These are phyloP conservation scores for Athetis lepigone DNA, from an alignment of 2,888 invertebrate genomes.

Conservation along the genomic window DNA sequence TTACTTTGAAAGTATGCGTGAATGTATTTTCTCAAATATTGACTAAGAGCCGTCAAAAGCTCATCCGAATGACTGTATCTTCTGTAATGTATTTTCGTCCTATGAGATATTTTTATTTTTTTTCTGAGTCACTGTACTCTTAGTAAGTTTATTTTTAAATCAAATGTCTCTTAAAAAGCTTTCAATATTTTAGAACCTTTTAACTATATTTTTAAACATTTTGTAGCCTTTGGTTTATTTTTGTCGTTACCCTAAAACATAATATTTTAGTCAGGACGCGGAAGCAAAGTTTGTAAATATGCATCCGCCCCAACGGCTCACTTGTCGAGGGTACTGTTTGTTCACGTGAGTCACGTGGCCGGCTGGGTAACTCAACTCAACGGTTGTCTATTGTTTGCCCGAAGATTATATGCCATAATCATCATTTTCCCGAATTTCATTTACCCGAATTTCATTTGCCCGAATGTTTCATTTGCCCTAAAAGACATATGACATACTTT, in stretches of 20 bases:
- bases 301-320: conserved; percentile 68
- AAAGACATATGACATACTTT: no score
- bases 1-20: conserved; percentile 6
- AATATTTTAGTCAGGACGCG: conserved; percentile 70
- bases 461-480: no score
- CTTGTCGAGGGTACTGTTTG: conserved; percentile 67
- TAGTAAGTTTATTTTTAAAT: conserved; percentile 27
- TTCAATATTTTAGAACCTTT: conserved; percentile 25
- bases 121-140: conserved; percentile 29
- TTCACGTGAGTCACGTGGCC: conserved; percentile 75
- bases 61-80: conserved; percentile 37
- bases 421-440: no score
- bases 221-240: conserved; percentile 51
- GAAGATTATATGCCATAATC: no score
- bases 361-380: conserved; percentile 61
- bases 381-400: no score
- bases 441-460: no score
- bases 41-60: conserved; percentile 26
- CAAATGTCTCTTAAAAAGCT: conserved; percentile 50
- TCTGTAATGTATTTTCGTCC: conserved; percentile 35
- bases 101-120: conserved; percentile 34
- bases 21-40: conserved; percentile 18
- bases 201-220: conserved; percentile 21
- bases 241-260: conserved; percentile 65
- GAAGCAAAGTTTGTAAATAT: conserved; percentile 78